Conservation (phyloP, 1,140 invertebrate species). For the Zaprionus nigranus region DNA sequence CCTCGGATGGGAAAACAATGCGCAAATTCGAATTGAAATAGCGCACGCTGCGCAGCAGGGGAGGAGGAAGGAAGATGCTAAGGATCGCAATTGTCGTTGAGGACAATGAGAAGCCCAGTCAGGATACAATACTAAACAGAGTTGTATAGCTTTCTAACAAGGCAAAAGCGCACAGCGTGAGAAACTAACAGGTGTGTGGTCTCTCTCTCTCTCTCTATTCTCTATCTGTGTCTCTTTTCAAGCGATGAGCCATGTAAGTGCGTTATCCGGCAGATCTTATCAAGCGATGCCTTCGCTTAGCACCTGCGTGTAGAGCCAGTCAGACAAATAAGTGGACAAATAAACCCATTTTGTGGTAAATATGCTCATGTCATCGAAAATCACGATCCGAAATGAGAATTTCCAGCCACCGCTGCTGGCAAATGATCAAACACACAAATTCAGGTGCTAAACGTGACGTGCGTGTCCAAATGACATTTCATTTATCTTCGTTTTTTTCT, state of each 20-base stretch:
- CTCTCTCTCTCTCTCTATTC: background rate
- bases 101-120: background rate
- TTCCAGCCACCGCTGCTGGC: constrained; percentile 22
- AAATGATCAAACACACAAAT: constrained; percentile 45
- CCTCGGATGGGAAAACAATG: constrained; percentile 18
- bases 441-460: constrained; percentile 61
- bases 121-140: constrained; percentile 36
- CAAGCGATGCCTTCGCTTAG: constrained; percentile 47
- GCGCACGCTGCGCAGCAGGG: constrained; percentile 42
- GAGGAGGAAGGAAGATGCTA: constrained; percentile 1
- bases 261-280: constrained; percentile 53
- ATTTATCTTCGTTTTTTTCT: constrained; percentile 52
- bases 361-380: constrained; percentile 73
- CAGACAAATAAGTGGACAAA: constrained; percentile 47
- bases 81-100: constrained; percentile 33
- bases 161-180: constrained; percentile 22
- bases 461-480: constrained; percentile 70
- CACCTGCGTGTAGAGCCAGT: constrained; percentile 56
- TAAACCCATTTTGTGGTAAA: constrained; percentile 78
- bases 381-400: constrained; percentile 59
- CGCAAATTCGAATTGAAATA: constrained; percentile 43
- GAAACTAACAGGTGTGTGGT: constrained; percentile 39
- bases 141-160: constrained; percentile 41
- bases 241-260: constrained; percentile 10
- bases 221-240: background rate